Evolutionary conservation across 2,797 vertebrate genomes (phyloP), one percentile per base, ranked within the genome.

Genomic region (Bradypodion ventrale): DNA sequence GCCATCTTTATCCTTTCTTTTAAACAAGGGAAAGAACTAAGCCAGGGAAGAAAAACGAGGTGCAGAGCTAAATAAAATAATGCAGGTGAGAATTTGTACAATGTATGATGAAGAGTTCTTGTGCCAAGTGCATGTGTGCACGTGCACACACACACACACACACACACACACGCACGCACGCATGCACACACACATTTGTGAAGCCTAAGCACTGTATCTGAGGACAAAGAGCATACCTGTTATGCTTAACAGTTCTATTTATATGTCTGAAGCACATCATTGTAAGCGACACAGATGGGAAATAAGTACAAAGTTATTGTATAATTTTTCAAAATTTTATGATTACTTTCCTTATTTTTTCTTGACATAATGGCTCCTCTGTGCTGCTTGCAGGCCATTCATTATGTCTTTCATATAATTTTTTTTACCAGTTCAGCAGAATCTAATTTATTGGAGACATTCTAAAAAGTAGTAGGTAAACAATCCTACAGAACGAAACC

Each of bases 311-410:
- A 95, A 96, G 95, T 95, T 95, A 93, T 94, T 95, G 93, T 94
- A 95, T 94, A 94, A 95, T 96, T 96, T 96, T 95, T 95, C 93
- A 95, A 94, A 96, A 92, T 94, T 96, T 96, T 95, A 96, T 94
- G 94, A 95, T 95, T 95, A 91, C 93, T 85, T 93, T 95, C 92
- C 89, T 93, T 93, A 90, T 87, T 93, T 95, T 95, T 91, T 92
- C 78, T 89, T 90, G 82, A 91, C 94, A 97, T 95, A 97, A 96
- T 95, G 92, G 88, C 75, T 88, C 90, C 88, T 96, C 93, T 97
- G 94, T 97, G 91, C 80, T 90, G 88, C 75, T 83, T 86, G 91
- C 63, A 94, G 88, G 90, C 88, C 83, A 84, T 91, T 94, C 87
- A 91, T 91, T 95, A 59, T 93, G 93, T 94, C 94, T 93, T 93